These are phyloP conservation scores for Hydrotaea diabolus DNA, from an alignment of 2,888 invertebrate species.

Conservation along the genomic window DNA sequence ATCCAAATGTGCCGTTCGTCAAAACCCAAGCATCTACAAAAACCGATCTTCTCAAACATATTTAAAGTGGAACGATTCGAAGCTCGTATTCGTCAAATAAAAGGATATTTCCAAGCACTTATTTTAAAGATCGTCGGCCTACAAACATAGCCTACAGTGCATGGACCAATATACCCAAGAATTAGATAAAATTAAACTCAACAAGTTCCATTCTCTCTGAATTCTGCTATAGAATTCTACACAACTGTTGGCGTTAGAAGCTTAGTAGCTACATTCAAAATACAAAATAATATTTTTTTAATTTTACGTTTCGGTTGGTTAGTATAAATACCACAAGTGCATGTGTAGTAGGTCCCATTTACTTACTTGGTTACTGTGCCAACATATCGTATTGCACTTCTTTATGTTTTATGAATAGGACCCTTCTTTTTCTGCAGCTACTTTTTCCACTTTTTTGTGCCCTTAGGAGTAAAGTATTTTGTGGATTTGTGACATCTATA, in stretches of 20 bases:
- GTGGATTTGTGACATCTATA: conserved; percentile 11
- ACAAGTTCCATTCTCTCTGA: neutral
- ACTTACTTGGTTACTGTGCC: conserved; percentile 50
- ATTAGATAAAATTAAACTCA: no score
- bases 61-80: no score
- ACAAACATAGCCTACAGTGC: no score
- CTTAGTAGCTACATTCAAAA: neutral
- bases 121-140: no score
- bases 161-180: no score
- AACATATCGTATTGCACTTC: conserved; percentile 45
- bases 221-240: neutral
- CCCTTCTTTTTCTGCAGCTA: neutral
- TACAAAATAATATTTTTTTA: neutral
- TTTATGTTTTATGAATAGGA: conserved; percentile 37
- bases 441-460: neutral
- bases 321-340: neutral
- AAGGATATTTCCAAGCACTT: no score
- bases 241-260: neutral
- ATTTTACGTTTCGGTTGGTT: neutral
- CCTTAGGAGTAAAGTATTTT: neutral
- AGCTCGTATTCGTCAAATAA: no score
- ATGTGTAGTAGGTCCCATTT: conserved; percentile 31
- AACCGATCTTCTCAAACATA: no score
- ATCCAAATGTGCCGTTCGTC: no score
- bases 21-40: no score